phyloP scores from a whole-genome alignment of 2,797 vertebrate genomes.

The Odontamblyopus lacepedii region DNA sequence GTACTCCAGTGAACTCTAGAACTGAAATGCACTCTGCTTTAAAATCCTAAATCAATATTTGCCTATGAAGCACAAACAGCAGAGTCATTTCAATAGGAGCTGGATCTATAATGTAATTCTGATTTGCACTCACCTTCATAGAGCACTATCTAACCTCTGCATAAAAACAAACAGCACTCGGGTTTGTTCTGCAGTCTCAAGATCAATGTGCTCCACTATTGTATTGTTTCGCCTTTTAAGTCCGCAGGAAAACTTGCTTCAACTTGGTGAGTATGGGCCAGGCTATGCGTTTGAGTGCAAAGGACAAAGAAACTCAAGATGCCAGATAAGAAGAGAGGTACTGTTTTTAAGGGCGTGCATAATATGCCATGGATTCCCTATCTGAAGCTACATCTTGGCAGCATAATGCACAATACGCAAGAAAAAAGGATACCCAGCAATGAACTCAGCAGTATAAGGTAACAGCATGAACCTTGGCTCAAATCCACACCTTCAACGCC shows the following conservation, averaged over 20 bases:
- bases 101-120: conserved; percentile 52
- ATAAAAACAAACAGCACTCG: conserved; percentile 58
- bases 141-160: conserved; percentile 45
- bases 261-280: conserved; percentile 1
- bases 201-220: conserved; percentile 55
- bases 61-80: conserved; percentile 29
- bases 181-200: conserved; percentile 32
- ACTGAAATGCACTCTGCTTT: conserved; percentile 13
- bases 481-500: conserved; percentile 43
- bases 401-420: conserved; percentile 54
- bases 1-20: not conserved
- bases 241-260: conserved; percentile 24
- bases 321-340: conserved; percentile 29
- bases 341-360: conserved; percentile 32
- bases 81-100: conserved; percentile 33
- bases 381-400: conserved; percentile 56
- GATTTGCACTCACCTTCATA: conserved; percentile 45
- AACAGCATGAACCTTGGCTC: conserved; percentile 40
- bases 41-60: conserved; percentile 33
- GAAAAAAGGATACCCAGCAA: conserved; percentile 49
- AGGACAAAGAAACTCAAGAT: conserved; percentile 29
- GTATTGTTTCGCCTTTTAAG: conserved; percentile 20
- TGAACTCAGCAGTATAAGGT: conserved; percentile 57
- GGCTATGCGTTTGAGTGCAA: conserved; percentile 6
- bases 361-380: conserved; percentile 45